These are phyloP conservation scores for Globodera ellingtonae DNA, from an alignment of 1,140 invertebrate species.

Conservation along the genomic window DNA sequence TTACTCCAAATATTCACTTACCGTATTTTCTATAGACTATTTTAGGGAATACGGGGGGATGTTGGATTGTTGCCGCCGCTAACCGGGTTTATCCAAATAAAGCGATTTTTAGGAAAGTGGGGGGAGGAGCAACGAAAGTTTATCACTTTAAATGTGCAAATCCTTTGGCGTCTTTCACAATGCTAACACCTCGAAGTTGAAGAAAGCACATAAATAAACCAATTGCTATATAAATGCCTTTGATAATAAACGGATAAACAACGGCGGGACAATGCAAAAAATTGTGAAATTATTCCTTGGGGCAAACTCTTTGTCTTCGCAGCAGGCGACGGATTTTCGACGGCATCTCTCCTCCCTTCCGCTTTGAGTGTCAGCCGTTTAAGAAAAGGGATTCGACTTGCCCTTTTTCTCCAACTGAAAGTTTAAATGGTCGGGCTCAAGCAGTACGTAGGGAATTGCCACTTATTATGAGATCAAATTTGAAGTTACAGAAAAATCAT, in stretches of 20 bases:
- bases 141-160: background rate
- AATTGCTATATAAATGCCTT: background rate
- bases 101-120: too few species aligned
- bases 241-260: background rate
- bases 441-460: too few species aligned
- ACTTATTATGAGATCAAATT: background rate
- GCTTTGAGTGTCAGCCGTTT: background rate
- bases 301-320: background rate
- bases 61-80: too few species aligned
- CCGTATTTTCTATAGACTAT: too few species aligned
- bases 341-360: background rate
- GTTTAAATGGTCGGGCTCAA: background rate
- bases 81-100: too few species aligned
- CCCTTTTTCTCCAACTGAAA: conserved; percentile 51
- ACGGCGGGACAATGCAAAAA: background rate
- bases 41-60: too few species aligned
- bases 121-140: background rate
- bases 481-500: too few species aligned
- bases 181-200: background rate
- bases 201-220: background rate
- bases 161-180: background rate
- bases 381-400: conserved; percentile 39
- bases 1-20: too few species aligned
- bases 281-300: background rate
- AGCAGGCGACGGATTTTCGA: background rate